These are phyloP conservation scores for Arenicola marina DNA, from an alignment of 2,888 invertebrate genomes.

Conservation along the genomic window DNA sequence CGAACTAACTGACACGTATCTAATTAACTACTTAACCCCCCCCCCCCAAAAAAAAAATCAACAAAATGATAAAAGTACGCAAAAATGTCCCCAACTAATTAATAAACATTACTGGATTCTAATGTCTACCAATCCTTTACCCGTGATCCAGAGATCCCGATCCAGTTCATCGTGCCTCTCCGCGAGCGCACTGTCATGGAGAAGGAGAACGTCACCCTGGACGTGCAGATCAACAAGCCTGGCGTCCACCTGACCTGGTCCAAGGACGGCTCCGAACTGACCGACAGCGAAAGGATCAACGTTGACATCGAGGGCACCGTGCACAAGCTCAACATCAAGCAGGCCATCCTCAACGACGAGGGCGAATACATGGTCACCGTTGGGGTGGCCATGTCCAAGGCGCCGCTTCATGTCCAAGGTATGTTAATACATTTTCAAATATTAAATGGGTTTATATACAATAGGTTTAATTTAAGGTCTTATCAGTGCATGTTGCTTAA, in stretches of 20 bases:
- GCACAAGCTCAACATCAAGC: constrained; percentile 75
- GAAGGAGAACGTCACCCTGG: constrained; percentile 63
- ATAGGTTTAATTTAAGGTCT: too few relatives aligned
- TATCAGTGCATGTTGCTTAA: too few relatives aligned
- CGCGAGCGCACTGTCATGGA: constrained; percentile 49
- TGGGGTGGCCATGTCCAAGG: constrained; percentile 26
- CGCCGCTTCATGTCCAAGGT: constrained; percentile 1
- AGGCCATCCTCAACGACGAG: constrained; percentile 77
- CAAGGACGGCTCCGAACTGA: constrained; percentile 44
- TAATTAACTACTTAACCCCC: too few relatives aligned
- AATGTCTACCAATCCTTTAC: too few relatives aligned
- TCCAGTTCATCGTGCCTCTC: constrained; percentile 50
- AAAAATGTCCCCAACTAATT: too few relatives aligned
- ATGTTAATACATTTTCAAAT: neutral
- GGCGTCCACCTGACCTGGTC: constrained; percentile 57
- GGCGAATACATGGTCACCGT: constrained; percentile 79
- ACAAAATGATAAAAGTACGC: too few relatives aligned
- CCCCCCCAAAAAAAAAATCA: too few relatives aligned
- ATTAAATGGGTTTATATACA: too few relatives aligned
- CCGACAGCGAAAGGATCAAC: constrained; percentile 14
- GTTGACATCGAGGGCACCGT: constrained; percentile 43
- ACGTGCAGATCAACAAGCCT: constrained; percentile 67
- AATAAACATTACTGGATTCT: too few relatives aligned
- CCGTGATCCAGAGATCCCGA: constrained; percentile 22
- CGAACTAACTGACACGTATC: too few relatives aligned